phyloP scores from a whole-genome alignment of 2,113 vertebrate genomes.

The Riparia riparia region DNA sequence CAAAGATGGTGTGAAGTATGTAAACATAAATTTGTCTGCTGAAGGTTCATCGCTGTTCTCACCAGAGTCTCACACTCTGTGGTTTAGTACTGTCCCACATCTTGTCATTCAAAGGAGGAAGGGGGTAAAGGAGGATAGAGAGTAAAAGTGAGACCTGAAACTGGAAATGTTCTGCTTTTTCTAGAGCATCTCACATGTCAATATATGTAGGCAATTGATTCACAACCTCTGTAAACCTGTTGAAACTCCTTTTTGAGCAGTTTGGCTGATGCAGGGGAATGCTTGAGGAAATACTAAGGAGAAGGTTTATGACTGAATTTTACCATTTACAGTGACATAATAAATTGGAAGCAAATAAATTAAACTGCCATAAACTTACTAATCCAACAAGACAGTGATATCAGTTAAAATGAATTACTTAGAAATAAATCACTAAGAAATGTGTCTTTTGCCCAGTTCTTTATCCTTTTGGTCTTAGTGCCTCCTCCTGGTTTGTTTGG shows the following conservation, averaged over 20 bases:
- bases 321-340: neutral
- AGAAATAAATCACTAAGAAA: neutral
- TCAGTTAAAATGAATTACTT: neutral
- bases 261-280: neutral
- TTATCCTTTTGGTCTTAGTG: neutral
- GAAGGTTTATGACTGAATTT: neutral
- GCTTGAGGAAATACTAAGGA: neutral
- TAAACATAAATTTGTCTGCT: neutral
- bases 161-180: neutral
- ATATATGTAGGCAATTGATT: neutral
- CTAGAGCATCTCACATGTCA: neutral
- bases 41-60: neutral
- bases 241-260: neutral
- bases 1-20: neutral
- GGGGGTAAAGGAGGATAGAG: rapidly evolving
- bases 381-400: neutral
- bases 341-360: neutral
- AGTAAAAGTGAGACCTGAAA: neutral
- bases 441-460: neutral
- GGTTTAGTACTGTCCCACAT: neutral
- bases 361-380: neutral
- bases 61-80: neutral
- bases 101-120: neutral
- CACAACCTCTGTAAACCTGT: neutral
- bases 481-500: neutral